Evolutionary conservation across 2,113 vertebrate species (phyloP).

Genomic region (Tapirus terrestris): DNA sequence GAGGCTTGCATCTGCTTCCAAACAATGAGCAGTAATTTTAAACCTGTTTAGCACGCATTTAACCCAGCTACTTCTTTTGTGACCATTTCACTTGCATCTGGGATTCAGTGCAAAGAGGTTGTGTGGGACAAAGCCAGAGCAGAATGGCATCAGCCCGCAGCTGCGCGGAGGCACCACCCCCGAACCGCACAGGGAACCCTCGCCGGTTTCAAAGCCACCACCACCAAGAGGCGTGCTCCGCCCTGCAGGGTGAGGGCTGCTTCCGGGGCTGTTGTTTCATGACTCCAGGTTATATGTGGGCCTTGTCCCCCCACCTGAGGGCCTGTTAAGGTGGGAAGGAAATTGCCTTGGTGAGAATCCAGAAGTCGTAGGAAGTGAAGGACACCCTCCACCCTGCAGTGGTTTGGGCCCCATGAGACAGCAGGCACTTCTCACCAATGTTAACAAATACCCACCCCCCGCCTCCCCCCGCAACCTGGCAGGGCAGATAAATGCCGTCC

Average conservation of each 20-base stretch:
- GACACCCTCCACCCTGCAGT: no score
- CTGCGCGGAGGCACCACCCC: slow-evolving; percentile 78
- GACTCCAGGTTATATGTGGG: accelerated
- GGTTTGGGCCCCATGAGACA: accelerated
- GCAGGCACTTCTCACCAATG: not conserved
- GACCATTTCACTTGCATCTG: slow-evolving; percentile 87
- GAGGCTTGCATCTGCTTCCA: slow-evolving; percentile 88
- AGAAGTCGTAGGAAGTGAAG: accelerated
- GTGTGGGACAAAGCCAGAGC: slow-evolving; percentile 82
- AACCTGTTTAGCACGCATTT: slow-evolving; percentile 89
- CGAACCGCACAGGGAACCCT: not conserved
- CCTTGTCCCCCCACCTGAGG: accelerated
- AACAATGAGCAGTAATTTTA: slow-evolving; percentile 89
- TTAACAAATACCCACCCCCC: not conserved
- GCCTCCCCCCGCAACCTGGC: no score
- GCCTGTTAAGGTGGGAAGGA: not conserved
- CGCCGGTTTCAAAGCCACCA: slow-evolving; percentile 58
- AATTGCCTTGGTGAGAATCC: not conserved
- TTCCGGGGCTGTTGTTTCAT: not conserved
- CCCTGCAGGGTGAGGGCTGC: not conserved
- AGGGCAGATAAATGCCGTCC: accelerated
- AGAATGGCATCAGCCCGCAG: slow-evolving; percentile 83
- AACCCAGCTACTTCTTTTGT: slow-evolving; percentile 90
- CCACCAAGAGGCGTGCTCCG: accelerated
- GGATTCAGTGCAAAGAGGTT: slow-evolving; percentile 85